Evolutionary conservation across 1,140 invertebrate species (phyloP).

Genomic region (Varroa destructor): DNA sequence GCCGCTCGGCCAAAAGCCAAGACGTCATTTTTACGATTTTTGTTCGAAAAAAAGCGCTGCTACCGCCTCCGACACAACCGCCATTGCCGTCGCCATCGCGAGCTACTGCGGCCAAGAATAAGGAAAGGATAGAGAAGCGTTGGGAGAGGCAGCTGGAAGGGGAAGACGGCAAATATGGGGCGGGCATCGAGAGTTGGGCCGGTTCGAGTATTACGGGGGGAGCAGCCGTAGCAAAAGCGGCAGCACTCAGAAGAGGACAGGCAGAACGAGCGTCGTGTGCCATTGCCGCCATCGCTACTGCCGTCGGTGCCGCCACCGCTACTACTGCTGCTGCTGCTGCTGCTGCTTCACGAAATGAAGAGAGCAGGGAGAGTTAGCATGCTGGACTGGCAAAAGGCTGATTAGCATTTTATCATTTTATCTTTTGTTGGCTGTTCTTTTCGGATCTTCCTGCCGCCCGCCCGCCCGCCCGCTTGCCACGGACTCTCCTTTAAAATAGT

Average conservation of each 20-base stretch:
- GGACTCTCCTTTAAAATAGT: too few relatives aligned
- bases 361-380: too few relatives aligned
- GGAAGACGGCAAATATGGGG: too few relatives aligned
- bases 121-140: too few relatives aligned
- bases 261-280: background rate
- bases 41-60: slow-evolving; percentile 6
- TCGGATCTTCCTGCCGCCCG: too few relatives aligned
- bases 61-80: background rate
- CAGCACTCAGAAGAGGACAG: background rate
- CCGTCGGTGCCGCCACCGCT: background rate
- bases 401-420: slow-evolving; percentile 29
- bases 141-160: too few relatives aligned
- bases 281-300: background rate
- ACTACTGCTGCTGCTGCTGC: too few relatives aligned
- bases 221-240: too few relatives aligned
- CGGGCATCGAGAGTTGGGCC: too few relatives aligned
- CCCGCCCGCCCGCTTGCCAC: too few relatives aligned
- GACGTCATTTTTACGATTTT: slow-evolving; percentile 29
- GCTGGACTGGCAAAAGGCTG: background rate
- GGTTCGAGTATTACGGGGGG: too few relatives aligned
- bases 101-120: background rate
- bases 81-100: background rate
- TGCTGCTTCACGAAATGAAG: too few relatives aligned
- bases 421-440: slow-evolving; percentile 19
- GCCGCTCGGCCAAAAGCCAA: slow-evolving; percentile 21